These are phyloP conservation scores for Malurus alboscapulatus DNA, from an alignment of 2,113 vertebrate genomes.

Conservation along the genomic window DNA sequence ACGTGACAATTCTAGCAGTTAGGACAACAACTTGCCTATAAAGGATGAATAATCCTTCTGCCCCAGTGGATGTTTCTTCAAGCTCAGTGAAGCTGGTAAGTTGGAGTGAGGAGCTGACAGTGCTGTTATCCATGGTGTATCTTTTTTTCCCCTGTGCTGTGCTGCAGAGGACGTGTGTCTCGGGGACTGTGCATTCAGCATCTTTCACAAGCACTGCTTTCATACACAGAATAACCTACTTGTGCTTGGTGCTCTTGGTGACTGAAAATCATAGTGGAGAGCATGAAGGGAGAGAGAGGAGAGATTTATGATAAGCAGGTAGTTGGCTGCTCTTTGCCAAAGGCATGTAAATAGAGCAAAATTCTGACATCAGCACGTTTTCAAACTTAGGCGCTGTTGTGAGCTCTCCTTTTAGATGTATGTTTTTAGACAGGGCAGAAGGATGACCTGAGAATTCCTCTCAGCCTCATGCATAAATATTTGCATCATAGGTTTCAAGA, in stretches of 20 bases:
- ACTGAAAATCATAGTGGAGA: background rate
- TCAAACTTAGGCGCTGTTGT: background rate
- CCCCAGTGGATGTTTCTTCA: constrained; percentile 15
- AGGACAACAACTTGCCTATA: background rate
- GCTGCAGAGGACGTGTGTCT: background rate
- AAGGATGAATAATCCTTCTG: constrained; percentile 26
- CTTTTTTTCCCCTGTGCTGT: constrained; percentile 1
- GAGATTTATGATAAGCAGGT: constrained; percentile 58
- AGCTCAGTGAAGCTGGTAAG: background rate
- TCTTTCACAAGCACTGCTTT: constrained; percentile 51
- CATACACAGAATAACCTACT: constrained; percentile 51
- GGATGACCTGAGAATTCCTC: constrained; percentile 35
- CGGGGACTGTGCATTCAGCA: background rate
- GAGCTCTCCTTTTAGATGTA: background rate
- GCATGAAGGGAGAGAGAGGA: background rate
- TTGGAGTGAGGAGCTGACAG: background rate
- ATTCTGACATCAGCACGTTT: constrained; percentile 54
- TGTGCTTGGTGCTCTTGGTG: constrained; percentile 10
- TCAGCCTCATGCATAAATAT: constrained; percentile 25
- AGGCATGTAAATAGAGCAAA: constrained; percentile 30
- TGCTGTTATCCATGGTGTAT: constrained; percentile 16
- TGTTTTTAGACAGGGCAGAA: constrained; percentile 34
- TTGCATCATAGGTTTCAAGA: constrained; percentile 23
- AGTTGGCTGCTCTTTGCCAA: background rate
- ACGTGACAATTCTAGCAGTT: background rate